Percentiles rank a stretch among this genome's conserved stretches.
Conservation (phyloP, 1,140 invertebrate genomes). For the Anastatus disparis region DNA sequence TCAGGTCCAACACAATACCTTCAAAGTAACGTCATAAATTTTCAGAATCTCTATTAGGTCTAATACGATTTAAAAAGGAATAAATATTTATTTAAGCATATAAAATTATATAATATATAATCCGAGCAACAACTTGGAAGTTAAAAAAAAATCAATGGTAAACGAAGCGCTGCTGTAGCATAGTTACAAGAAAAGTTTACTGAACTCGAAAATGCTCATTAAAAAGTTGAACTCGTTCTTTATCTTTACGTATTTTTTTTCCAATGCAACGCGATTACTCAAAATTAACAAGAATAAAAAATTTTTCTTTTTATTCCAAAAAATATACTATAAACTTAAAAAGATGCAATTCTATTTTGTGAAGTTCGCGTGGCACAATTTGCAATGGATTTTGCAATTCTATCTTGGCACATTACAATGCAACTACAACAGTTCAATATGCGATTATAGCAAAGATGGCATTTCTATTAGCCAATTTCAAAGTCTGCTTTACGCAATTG, state of each 20-base stretch:
- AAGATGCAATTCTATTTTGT: too few relatives aligned
- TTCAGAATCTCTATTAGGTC: too few relatives aligned
- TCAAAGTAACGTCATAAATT: too few relatives aligned
- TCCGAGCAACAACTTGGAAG: too few relatives aligned
- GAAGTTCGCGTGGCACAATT: background rate
- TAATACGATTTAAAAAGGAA: too few relatives aligned
- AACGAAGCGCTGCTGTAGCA: conserved; percentile 2
- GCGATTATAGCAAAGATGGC: background rate
- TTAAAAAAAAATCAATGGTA: conserved; percentile 20
- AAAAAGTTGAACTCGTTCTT: too few relatives aligned
- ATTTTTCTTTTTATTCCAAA: too few relatives aligned
- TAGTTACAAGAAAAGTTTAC: conserved; percentile 5
- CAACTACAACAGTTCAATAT: background rate
- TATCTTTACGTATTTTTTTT: too few relatives aligned
- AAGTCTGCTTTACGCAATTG: background rate
- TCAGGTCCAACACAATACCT: too few relatives aligned
- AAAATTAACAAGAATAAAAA: background rate
- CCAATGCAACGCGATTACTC: background rate
- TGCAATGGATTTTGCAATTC: conserved; percentile 3
- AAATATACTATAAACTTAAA: too few relatives aligned
- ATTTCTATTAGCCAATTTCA: background rate
- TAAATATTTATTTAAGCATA: too few relatives aligned
- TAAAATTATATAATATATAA: too few relatives aligned
- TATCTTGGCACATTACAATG: conserved; percentile 9
- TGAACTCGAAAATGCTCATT: conserved; percentile 14